A percentile compares a stretch with the other conserved stretches of the same genome.
Conservation (phyloP, 2,113 vertebrate genomes). For the Cyprinodon variegatus region DNA sequence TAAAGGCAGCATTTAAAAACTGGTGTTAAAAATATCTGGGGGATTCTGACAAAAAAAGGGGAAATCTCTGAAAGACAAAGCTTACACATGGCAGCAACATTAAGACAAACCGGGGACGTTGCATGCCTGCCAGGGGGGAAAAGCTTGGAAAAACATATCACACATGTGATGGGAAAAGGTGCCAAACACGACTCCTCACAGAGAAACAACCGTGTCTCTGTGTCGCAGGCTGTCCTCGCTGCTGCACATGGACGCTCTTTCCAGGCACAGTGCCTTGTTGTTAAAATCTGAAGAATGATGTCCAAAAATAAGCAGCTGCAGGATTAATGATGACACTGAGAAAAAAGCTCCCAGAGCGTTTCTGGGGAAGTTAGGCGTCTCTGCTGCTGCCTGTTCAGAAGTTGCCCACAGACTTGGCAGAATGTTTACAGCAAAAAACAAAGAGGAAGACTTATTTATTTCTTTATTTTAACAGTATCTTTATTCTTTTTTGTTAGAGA, state of each 20-base stretch:
- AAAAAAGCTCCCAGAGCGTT: background rate
- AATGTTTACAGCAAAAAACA: no score
- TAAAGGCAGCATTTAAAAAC: conserved; percentile 12
- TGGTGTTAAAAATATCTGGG: conserved; percentile 35
- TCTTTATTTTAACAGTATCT: no score
- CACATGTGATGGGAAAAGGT: background rate
- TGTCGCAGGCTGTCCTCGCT: background rate
- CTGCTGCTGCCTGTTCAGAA: no score
- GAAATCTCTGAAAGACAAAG: conserved; percentile 17
- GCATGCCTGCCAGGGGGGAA: conserved; percentile 34
- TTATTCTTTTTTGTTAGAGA: no score
- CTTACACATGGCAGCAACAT: conserved; percentile 34
- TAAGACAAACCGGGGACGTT: conserved; percentile 48
- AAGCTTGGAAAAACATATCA: conserved; percentile 30
- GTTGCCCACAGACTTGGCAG: no score
- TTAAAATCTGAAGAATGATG: background rate
- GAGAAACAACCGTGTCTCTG: background rate
- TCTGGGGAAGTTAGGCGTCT: no score
- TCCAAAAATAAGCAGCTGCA: background rate
- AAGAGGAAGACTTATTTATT: no score
- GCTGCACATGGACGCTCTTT: background rate
- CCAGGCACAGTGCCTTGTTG: background rate
- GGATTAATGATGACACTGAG: background rate
- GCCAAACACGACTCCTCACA: background rate
- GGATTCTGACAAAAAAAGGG: conserved; percentile 1